phyloP scores from a whole-genome alignment of 2,797 vertebrate species.

The Orientallactaga sibirica region DNA sequence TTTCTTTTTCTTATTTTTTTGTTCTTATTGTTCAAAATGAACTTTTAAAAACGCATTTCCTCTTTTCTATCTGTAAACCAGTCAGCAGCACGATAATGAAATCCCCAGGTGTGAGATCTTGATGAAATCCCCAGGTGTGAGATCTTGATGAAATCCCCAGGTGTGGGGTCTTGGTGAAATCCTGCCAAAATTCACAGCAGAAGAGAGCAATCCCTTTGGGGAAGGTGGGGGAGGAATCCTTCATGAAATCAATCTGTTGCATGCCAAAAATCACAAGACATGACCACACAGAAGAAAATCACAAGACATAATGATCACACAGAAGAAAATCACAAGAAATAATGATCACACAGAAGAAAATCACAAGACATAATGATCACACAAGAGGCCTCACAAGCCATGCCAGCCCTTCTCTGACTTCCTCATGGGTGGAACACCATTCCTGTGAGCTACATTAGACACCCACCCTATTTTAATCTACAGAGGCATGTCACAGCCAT shows the following conservation, averaged over 20 bases:
- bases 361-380: not conserved
- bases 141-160: not conserved
- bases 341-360: not conserved
- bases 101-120: not conserved
- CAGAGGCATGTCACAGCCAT: constrained; percentile 30
- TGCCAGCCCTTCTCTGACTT: constrained; percentile 21
- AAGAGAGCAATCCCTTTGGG: not conserved
- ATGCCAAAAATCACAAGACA: constrained; percentile 46
- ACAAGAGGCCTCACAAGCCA: not conserved
- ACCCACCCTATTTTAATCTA: constrained; percentile 70
- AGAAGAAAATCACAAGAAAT: too few species aligned
- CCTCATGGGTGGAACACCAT: constrained; percentile 46
- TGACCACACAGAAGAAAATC: not conserved
- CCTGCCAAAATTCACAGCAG: not conserved
- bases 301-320: too few species aligned
- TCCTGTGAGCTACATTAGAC: constrained; percentile 51
- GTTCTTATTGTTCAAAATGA: not conserved
- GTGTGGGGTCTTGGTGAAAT: not conserved
- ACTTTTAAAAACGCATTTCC: not conserved
- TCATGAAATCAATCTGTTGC: not conserved
- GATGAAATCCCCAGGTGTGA: not conserved
- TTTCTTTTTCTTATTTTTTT: not conserved
- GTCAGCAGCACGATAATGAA: not conserved
- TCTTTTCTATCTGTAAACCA: not conserved
- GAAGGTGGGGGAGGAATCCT: not conserved